phyloP scores from a whole-genome alignment of 1,140 invertebrate genomes.

The Tetraneura akinire region DNA sequence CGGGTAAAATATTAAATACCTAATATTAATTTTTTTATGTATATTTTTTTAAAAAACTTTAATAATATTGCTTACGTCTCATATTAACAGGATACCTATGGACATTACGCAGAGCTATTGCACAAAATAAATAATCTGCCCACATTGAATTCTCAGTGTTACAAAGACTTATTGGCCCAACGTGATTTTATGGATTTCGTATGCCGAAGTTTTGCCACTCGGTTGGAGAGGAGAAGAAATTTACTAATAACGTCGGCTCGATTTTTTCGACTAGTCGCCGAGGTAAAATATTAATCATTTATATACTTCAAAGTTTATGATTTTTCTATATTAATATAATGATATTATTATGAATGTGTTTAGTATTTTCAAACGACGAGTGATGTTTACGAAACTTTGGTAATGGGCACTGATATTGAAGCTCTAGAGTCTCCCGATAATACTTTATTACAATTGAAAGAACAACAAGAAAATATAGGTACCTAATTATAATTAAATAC shows the following conservation, averaged over 20 bases:
- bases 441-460: constrained; percentile 64
- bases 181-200: constrained; percentile 80
- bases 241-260: constrained; percentile 75
- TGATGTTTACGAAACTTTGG: constrained; percentile 68
- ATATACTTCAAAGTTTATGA: neutral
- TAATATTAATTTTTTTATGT: too few species aligned
- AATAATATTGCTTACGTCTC: neutral
- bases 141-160: constrained; percentile 61
- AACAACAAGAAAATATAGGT: constrained; percentile 61
- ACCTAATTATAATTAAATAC: constrained; percentile 1
- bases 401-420: constrained; percentile 65
- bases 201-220: constrained; percentile 73
- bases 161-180: constrained; percentile 67
- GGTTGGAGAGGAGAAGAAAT: constrained; percentile 74
- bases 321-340: neutral
- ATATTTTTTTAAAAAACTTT: too few species aligned
- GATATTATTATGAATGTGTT: constrained; percentile 49
- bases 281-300: constrained; percentile 61
- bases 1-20: constrained; percentile 64
- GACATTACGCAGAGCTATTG: constrained; percentile 73
- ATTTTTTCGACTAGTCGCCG: constrained; percentile 75
- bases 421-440: constrained; percentile 63
- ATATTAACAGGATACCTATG: constrained; percentile 67
- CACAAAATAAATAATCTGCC: constrained; percentile 68
- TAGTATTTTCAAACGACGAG: constrained; percentile 68